Evolutionary conservation across 2,113 vertebrate genomes (phyloP).

Genomic region (Nesoenas mayeri): DNA sequence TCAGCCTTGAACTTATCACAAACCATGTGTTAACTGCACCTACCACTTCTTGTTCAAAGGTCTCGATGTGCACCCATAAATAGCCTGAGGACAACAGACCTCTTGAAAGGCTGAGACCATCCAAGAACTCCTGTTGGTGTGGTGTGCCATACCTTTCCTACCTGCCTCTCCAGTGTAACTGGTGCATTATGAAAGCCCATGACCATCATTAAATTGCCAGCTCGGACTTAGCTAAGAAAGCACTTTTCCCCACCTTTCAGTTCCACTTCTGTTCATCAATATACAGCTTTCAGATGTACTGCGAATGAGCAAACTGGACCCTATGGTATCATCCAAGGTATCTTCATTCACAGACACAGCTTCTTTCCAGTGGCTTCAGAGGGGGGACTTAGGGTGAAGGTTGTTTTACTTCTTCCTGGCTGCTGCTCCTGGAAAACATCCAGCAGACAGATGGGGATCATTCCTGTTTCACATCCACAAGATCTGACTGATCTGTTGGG

Average conservation of each 20-base stretch:
- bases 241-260: background rate
- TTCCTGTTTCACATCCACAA: background rate
- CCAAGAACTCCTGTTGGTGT: background rate
- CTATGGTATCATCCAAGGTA: background rate
- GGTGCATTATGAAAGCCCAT: background rate
- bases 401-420: background rate
- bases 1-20: slow-evolving; percentile 23
- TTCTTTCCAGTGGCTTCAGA: background rate
- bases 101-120: background rate
- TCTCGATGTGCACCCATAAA: background rate
- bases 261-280: background rate
- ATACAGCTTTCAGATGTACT: background rate
- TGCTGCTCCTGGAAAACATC: background rate
- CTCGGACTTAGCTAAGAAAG: fast-evolving
- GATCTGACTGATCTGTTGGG: background rate
- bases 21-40: background rate
- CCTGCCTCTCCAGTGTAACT: background rate
- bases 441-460: background rate
- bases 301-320: background rate
- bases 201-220: background rate
- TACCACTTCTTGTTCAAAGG: slow-evolving; percentile 41
- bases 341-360: background rate
- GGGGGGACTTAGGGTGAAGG: background rate
- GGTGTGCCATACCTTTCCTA: background rate
- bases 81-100: background rate